Evolutionary conservation across 1,140 invertebrate species (phyloP).

Genomic region (Maconellicoccus hirsutus): DNA sequence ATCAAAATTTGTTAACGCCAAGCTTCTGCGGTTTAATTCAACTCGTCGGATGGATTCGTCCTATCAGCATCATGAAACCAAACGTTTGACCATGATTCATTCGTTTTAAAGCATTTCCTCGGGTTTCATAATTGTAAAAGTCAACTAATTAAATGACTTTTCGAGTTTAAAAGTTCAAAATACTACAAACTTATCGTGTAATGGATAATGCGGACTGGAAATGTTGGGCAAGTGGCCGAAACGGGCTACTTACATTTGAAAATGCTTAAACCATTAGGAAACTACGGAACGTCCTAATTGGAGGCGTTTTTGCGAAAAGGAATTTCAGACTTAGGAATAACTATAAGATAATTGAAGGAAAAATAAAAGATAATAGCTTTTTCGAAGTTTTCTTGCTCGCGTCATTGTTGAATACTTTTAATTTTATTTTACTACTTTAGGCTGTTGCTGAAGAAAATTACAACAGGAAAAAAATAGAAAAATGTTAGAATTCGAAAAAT

Average conservation of each 20-base stretch:
- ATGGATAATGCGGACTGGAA: not conserved
- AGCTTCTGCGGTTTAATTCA: too few relatives aligned
- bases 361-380: constrained; percentile 6
- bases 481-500: not conserved
- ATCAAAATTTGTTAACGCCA: too few relatives aligned
- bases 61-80: too few relatives aligned
- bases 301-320: not conserved
- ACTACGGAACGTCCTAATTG: not conserved
- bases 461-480: not conserved
- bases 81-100: too few relatives aligned
- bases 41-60: too few relatives aligned
- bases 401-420: constrained; percentile 5
- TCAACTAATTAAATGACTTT: not conserved
- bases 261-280: not conserved
- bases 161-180: not conserved
- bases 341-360: constrained; percentile 9
- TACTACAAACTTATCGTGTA: not conserved
- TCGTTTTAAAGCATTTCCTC: not conserved
- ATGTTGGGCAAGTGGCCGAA: not conserved
- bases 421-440: not conserved
- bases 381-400: not conserved
- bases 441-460: not conserved
- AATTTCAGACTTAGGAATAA: not conserved
- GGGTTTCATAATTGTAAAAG: not conserved
- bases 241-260: not conserved